Evolutionary conservation across 2,113 vertebrate genomes (phyloP).

Genomic region (Tachysurus fulvidraco): DNA sequence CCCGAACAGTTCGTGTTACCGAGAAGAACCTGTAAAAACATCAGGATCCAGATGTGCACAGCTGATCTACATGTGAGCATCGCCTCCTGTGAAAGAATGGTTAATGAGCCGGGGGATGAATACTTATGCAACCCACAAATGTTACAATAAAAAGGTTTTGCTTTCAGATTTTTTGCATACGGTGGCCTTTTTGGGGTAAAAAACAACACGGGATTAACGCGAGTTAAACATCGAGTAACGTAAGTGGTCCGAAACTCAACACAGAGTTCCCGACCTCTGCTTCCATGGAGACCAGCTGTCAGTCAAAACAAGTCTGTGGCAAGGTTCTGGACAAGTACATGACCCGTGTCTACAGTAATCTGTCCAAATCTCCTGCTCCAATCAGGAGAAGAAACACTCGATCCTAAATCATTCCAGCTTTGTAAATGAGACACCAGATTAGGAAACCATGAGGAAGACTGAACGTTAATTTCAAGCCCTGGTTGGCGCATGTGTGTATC

Average conservation of each 20-base stretch:
- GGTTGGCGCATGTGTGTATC: constrained; percentile 84
- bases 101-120: not conserved
- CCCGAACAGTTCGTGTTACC: too few relatives aligned
- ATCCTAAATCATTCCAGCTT: not conserved
- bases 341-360: not conserved
- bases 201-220: too few relatives aligned
- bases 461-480: constrained; percentile 95
- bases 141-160: not conserved
- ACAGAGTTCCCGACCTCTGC: not conserved
- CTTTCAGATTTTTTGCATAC: not conserved
- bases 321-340: not conserved
- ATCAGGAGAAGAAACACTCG: not conserved
- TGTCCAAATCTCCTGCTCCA: not conserved
- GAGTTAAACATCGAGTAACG: not conserved
- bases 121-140: not conserved
- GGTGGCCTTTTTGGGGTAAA: not conserved
- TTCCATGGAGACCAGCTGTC: not conserved
- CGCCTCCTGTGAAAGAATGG: not conserved
- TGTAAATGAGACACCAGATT: constrained; percentile 9
- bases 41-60: not conserved
- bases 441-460: constrained; percentile 62
- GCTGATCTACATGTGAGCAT: not conserved
- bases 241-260: not conserved
- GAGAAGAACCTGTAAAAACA: not conserved
- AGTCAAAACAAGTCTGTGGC: not conserved